Percentiles rank a stretch among this genome's conserved stretches.
These are phyloP conservation scores for Montipora capitata DNA, from an alignment of 92 coral and sea anemone genomes.

Conservation along the genomic window DNA sequence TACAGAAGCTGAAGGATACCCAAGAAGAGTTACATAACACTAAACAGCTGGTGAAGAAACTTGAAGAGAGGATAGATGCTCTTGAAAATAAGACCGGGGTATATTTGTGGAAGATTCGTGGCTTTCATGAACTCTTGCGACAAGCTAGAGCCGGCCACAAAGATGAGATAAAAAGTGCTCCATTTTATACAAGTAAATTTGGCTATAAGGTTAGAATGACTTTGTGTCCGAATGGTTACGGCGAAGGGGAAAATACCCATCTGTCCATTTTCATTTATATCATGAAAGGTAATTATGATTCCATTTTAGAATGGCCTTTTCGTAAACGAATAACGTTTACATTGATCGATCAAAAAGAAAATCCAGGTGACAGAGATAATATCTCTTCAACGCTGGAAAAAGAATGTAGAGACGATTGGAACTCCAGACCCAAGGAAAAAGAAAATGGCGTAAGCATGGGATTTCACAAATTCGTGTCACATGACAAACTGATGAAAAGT, in stretches of 20 bases:
- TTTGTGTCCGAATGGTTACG: conserved; percentile 26
- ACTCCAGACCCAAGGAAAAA: not conserved
- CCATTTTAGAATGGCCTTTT: conserved; percentile 68
- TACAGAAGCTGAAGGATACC: not conserved
- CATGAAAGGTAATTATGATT: conserved; percentile 68
- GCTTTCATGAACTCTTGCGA: conserved; percentile 3
- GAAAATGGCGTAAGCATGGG: not conserved
- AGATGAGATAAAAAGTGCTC: not conserved
- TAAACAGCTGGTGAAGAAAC: not conserved
- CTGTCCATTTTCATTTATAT: conserved; percentile 39
- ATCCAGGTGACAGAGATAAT: not conserved
- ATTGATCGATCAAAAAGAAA: conserved; percentile 59
- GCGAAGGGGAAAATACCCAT: conserved; percentile 10
- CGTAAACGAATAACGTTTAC: conserved; percentile 35
- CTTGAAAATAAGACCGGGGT: not conserved
- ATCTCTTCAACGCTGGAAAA: not conserved
- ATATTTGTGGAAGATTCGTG: conserved; percentile 55
- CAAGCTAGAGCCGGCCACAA: conserved; percentile 16
- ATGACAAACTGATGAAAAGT: conserved; percentile 11
- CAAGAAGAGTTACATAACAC: not conserved
- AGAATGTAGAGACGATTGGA: no score
- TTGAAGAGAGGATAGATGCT: not conserved
- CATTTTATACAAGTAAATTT: conserved; percentile 52
- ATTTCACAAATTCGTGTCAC: conserved; percentile 2
- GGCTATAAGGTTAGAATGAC: conserved; percentile 54